Evolutionary conservation across 2,797 vertebrate genomes (phyloP).

Genomic region (Capromys pilorides): DNA sequence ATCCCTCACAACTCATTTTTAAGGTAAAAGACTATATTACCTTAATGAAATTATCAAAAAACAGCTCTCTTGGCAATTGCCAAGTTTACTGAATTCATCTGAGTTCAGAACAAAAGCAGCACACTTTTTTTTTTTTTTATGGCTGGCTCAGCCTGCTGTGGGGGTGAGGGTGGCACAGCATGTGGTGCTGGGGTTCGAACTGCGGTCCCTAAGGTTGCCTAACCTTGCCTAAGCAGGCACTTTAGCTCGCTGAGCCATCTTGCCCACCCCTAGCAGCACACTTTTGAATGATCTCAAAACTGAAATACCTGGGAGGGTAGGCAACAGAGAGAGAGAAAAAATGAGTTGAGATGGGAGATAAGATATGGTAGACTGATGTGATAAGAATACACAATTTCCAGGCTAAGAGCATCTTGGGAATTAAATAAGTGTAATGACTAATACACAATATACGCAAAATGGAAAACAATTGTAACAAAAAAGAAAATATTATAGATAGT

Average conservation of each 20-base stretch:
- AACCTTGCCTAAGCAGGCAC: too few relatives aligned
- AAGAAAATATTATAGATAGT: background rate
- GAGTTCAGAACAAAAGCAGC: background rate
- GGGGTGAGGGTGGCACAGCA: too few relatives aligned
- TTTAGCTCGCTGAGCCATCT: too few relatives aligned
- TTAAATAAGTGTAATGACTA: background rate
- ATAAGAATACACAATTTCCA: conserved; percentile 21
- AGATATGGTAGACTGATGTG: background rate
- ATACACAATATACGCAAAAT: conserved; percentile 27
- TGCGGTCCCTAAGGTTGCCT: too few relatives aligned
- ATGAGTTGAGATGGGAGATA: background rate
- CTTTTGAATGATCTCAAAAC: background rate
- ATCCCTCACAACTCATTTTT: background rate
- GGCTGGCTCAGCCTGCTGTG: too few relatives aligned
- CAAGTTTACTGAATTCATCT: background rate
- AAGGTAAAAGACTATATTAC: background rate
- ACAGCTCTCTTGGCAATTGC: background rate
- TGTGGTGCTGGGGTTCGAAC: too few relatives aligned
- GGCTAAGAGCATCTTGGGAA: conserved; percentile 25
- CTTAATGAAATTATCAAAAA: background rate
- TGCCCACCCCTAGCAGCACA: too few relatives aligned
- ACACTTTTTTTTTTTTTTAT: too few relatives aligned
- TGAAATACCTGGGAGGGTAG: background rate
- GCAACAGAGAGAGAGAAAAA: background rate
- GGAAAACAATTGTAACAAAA: conserved; percentile 50